Conservation (phyloP, 2,888 invertebrate species). For the Apamea anceps region DNA sequence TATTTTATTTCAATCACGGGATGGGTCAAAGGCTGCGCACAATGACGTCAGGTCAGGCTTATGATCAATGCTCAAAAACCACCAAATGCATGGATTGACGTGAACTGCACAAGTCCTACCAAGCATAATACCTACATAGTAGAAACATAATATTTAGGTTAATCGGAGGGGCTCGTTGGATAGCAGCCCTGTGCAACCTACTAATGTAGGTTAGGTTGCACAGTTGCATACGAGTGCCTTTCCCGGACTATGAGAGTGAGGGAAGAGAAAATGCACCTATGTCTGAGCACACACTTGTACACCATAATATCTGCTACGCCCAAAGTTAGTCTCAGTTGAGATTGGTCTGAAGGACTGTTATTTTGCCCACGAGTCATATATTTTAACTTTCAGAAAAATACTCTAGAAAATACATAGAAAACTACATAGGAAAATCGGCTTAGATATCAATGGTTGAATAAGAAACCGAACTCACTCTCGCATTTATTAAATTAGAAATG, state of each 20-base stretch:
- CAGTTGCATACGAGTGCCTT: neutral
- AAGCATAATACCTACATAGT: neutral
- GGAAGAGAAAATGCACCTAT: neutral
- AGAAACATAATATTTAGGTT: neutral
- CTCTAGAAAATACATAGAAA: neutral
- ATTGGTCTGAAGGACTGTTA: neutral
- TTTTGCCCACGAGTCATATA: neutral
- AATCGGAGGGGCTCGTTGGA: neutral
- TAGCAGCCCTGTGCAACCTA: neutral
- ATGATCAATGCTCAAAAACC: neutral
- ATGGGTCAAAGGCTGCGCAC: too few relatives aligned
- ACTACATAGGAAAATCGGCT: neutral
- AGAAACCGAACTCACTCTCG: neutral
- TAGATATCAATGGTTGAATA: constrained; percentile 3
- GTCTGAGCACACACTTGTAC: neutral
- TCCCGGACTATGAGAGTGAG: neutral
- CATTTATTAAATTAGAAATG: constrained; percentile 29
- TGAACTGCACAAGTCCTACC: neutral
- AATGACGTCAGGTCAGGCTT: neutral
- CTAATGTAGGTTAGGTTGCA: neutral
- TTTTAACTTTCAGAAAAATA: neutral
- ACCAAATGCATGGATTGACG: neutral
- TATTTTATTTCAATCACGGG: too few relatives aligned
- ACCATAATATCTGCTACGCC: neutral
- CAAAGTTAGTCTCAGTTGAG: neutral